Evolutionary conservation across 1,140 invertebrate genomes (phyloP), one percentile per base, ranked within the genome.

Genomic region (Phenacoccus solenopsis): DNA sequence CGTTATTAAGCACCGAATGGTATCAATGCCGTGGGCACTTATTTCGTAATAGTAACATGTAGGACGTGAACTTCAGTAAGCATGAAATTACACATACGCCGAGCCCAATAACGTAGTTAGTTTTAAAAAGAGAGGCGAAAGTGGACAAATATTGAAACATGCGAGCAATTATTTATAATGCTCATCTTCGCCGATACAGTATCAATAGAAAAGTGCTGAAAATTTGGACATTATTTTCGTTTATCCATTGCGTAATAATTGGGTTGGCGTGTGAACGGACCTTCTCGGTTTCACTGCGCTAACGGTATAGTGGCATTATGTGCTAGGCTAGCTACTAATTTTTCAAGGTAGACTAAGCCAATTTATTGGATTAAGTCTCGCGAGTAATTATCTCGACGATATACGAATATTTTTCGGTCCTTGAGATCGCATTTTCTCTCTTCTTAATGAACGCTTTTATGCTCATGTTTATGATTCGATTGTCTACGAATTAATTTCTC

Each of bases 1-100:
- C 38, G 38, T 49, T 49, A 49, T 49, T 49, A 49, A 2, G 16
- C 16, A 49, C 38, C 38, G 38, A 49, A 49, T 49, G 38, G 38
- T 49, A 49, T 49, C 38, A 49, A 49, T 49, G 38, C 38, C 38
- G 38, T 49, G 38, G 38, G 38, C 38, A 49, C 20, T 16, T 49
- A 49, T 49, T 49, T 49, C 38, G 38, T 49, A 49, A 49, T 49
- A 49, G 38, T 49, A 49, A 49, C 38, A 49, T 49, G 38, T 49
- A 49, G 38, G 38, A 49, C 38, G 38, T 49, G 38, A 49, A 49
- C 38, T 49, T 49, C 38, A 49, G 12, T 49, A 49, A 49, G 38
- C 38, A 49, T 49, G 38, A 49, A 49, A 49, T 49, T 49, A 49
- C 38, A n/a, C n/a, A 49, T 49, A 49, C 20, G 38, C 38, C 20